These are phyloP conservation scores for Dinomys branickii DNA, from an alignment of 2,113 vertebrate species.

Conservation along the genomic window DNA sequence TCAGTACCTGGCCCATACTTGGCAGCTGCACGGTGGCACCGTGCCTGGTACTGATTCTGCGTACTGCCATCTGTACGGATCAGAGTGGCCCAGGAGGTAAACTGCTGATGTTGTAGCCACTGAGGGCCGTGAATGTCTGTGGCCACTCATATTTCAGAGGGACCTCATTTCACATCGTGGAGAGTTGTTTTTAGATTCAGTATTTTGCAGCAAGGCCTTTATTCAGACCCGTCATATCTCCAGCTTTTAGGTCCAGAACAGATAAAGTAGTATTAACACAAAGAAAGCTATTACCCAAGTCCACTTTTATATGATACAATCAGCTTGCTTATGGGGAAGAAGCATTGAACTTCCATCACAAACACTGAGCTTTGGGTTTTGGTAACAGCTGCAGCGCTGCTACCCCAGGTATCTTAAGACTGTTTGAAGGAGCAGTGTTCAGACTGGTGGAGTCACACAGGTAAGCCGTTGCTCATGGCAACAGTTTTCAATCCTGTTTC, in stretches of 20 bases:
- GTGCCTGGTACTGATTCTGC: not conserved
- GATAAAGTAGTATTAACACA: not conserved
- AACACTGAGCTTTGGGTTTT: not conserved
- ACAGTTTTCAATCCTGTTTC: conserved; percentile 32
- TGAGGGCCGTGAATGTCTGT: not conserved
- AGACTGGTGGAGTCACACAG: not conserved
- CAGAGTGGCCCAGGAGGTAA: too few species aligned
- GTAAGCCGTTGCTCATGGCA: conserved; percentile 34
- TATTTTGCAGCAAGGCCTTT: not conserved
- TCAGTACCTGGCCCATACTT: not conserved
- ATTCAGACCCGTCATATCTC: not conserved
- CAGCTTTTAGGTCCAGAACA: not conserved
- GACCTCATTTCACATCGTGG: not conserved
- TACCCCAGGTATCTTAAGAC: not conserved
- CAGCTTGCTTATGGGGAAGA: not conserved
- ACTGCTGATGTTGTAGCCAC: accelerated
- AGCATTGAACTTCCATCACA: not conserved
- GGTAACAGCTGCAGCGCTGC: not conserved
- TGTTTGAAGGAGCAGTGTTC: not conserved
- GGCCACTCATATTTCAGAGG: not conserved
- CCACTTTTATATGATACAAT: not conserved
- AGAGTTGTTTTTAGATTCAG: not conserved
- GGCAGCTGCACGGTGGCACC: not conserved
- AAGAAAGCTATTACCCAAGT: not conserved
- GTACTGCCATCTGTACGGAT: accelerated